Evolutionary conservation across 2,113 vertebrate species (phyloP), one percentile per base, ranked within the genome.

Genomic region (Chamaea fasciata): DNA sequence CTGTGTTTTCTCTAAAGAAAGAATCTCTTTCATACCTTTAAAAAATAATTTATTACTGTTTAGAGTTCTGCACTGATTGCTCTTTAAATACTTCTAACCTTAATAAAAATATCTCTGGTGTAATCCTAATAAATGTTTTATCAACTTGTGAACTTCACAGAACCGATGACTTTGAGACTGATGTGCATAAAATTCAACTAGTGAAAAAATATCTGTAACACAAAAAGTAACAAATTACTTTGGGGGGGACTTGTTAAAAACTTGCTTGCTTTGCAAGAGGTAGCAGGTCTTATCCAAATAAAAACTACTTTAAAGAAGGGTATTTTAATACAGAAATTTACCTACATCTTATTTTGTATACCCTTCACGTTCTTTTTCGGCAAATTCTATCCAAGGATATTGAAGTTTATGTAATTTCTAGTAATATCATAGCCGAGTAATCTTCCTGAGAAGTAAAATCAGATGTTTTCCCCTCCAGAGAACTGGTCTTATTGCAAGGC

Each of bases 91-190:
- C 50, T 56, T 47, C 35, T 80, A 77, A 11, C 7, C 0, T 89
- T 93, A 94, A 95, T 81, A 87, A 90, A 95, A 93, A 80, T 83
- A 55, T 93, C 86, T 80, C 88, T 80, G 13, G 30, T 0, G 0
- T 28, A 88, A 83, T 59, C 44, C 39, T 94, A 90, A 87, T 95
- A 96, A 94, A 96, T 85, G 35, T 93, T 96, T 91, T 81, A 96
- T 94, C 82, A 96, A 78, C 33, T 83, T 91, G 41, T 55, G 68
- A 91, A 77, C 82, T 73, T 94, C 47, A 88, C 39, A 85, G 64
- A 94, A 74, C 27, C 50, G 33, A 83, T 74, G 75, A 90, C 76
- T 94, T 95, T 88, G 82, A 90, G 60, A 86, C 22, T 86, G 50
- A 80, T 7, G 13, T 26, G 35, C 89, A 80, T 35, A 87, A 91